Evolutionary conservation across 1,140 invertebrate species (phyloP), one percentile per base, ranked within the genome.

Genomic region (Philopotamus ludificatus): DNA sequence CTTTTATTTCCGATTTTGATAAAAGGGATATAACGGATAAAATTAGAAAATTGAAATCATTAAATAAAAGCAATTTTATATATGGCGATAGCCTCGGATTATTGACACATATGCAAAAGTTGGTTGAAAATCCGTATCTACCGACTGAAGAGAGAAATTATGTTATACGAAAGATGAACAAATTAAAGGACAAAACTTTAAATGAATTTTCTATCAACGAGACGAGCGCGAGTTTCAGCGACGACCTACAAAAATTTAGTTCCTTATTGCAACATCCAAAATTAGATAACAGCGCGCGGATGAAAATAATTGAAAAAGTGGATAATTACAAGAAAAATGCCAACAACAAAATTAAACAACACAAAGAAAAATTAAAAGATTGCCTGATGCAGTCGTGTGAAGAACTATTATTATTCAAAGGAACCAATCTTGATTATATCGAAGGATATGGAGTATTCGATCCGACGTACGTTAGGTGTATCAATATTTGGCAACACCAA

Each of bases 381-480:
- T 20, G 39, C 26, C 21, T 70, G 18, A 60, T 57, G 49, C 18
- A 26, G 8, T 66, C 68, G n/a, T 8, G 54, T 2, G 50, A 60
- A 1, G 60, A 70, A 15, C n/a, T 55, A 20, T 57, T 70, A 23
- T 50, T 18, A 18, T 70, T 70, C 23, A 50, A 67, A 49, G 68
- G 68, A 49, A 70, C 68, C 1, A 70, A 70, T 65, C 62, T 70
- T 22, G 58, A 67, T 28, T 67, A 65, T 28, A 49, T 70, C 3
- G 47, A 45, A 0, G 68, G 68, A 12, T 70, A 70, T 50, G 65
- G 62, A n/a, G 55, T 70, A 3, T 7, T 47, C 21, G 41, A 63
- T 63, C 50, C 68, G 1, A 18, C 26, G 8, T 70, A 59, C 42
- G 65, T 70, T 1, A 39, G 65, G n/a, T 70, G 68, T 51, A 59